Evolutionary conservation across 1,140 invertebrate species (phyloP).

Genomic region (Pissodes strobi): DNA sequence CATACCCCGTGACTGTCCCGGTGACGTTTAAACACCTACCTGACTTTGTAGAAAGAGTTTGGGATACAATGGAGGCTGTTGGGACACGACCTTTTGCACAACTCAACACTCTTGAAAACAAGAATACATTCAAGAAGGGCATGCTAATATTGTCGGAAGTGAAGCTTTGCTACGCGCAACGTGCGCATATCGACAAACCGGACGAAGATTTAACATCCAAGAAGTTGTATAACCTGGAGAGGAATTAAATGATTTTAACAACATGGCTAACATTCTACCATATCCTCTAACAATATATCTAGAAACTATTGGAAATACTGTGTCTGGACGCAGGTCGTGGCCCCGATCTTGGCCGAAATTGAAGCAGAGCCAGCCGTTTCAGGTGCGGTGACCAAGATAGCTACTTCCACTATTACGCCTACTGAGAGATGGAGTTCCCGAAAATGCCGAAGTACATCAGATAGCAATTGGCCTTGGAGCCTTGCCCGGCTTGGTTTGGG

Average conservation of each 20-base stretch:
- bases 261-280: constrained; percentile 18
- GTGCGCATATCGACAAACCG: constrained; percentile 18
- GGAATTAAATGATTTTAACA: constrained; percentile 22
- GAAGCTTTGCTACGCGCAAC: constrained; percentile 10
- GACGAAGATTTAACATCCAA: constrained; percentile 24
- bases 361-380: not conserved
- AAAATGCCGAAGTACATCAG: not conserved
- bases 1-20: constrained; percentile 18
- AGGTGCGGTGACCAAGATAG: not conserved
- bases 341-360: not conserved
- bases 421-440: not conserved
- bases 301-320: constrained; percentile 8
- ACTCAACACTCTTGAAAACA: constrained; percentile 17
- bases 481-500: not conserved
- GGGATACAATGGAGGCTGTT: constrained; percentile 31
- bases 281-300: constrained; percentile 8
- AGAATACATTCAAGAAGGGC: constrained; percentile 23
- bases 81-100: constrained; percentile 20
- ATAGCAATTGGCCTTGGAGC: not conserved
- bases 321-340: not conserved
- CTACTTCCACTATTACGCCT: not conserved
- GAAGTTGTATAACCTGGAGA: constrained; percentile 20
- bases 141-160: constrained; percentile 16
- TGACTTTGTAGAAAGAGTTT: constrained; percentile 18
- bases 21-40: constrained; percentile 10